These are phyloP conservation scores for Schlechtendalia chinensis DNA, from an alignment of 1,140 invertebrate species.

Conservation along the genomic window DNA sequence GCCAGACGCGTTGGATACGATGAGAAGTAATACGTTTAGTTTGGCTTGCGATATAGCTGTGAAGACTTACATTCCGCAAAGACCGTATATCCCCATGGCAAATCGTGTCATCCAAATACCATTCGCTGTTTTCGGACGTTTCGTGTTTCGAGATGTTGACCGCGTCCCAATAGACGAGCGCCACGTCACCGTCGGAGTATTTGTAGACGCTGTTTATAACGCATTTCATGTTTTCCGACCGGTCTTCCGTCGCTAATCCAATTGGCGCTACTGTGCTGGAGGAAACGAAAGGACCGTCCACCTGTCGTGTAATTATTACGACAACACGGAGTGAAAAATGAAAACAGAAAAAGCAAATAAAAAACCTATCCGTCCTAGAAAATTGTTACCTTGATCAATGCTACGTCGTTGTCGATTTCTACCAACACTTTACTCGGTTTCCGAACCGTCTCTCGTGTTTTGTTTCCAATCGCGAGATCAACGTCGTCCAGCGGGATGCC, in stretches of 20 bases:
- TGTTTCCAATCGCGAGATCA: not conserved
- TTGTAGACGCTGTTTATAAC: not conserved
- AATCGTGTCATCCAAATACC: not conserved
- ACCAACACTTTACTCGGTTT: not conserved
- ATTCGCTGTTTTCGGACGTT: not conserved
- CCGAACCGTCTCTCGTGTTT: not conserved
- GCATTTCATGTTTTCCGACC: not conserved
- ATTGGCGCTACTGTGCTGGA: not conserved
- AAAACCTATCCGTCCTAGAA: no score
- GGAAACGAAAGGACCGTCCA: not conserved
- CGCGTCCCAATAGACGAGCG: not conserved
- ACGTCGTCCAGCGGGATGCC: not conserved
- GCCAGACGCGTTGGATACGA: no score
- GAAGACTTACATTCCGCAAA: slow-evolving; percentile 1
- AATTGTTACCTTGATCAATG: slow-evolving; percentile 11
- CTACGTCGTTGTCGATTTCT: not conserved
- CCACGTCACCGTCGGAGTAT: not conserved
- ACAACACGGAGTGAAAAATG: not conserved
- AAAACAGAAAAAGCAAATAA: no score
- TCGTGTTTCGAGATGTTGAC: not conserved
- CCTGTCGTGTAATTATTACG: not conserved
- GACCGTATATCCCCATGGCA: not conserved
- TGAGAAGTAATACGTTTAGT: no score
- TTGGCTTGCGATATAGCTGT: no score
- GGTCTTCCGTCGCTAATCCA: not conserved